Percentiles rank a stretch among this genome's conserved stretches.
Evolutionary conservation across 1,140 invertebrate species (phyloP).

Genomic region (Babylonia areolata): DNA sequence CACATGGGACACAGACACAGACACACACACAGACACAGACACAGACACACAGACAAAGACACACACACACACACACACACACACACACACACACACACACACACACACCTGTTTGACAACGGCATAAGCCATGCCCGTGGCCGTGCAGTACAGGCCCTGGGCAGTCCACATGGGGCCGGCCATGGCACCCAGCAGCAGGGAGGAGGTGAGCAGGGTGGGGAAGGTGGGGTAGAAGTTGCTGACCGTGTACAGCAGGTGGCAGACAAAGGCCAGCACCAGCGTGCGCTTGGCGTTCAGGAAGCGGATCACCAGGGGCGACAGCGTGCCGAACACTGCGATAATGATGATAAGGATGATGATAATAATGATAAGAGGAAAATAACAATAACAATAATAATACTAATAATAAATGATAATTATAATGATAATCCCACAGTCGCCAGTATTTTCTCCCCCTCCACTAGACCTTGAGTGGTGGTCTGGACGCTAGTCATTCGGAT

Average conservation of each 20-base stretch:
- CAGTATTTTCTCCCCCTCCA: too few species aligned
- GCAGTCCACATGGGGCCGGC: conserved; percentile 60
- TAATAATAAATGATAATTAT: too few species aligned
- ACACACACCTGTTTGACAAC: neutral
- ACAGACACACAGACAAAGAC: neutral
- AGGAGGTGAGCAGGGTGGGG: conserved; percentile 54
- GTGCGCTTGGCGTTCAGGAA: conserved; percentile 56
- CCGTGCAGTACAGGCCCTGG: conserved; percentile 54
- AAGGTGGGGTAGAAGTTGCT: conserved; percentile 75
- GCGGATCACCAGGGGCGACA: conserved; percentile 55
- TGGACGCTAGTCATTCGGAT: too few species aligned
- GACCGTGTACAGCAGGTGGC: conserved; percentile 54
- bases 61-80: neutral
- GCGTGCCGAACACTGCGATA: conserved; percentile 46
- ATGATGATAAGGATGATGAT: too few species aligned
- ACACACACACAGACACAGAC: conserved; percentile 4
- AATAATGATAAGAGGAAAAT: too few species aligned
- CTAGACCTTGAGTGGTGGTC: too few species aligned
- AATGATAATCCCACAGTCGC: too few species aligned
- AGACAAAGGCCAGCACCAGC: conserved; percentile 50
- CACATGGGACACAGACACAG: conserved; percentile 43
- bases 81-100: neutral
- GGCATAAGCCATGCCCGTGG: conserved; percentile 43
- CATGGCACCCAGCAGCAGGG: conserved; percentile 51
- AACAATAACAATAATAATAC: too few species aligned